phyloP scores from a whole-genome alignment of 1,140 invertebrate species.

The Oryzaephilus surinamensis region DNA sequence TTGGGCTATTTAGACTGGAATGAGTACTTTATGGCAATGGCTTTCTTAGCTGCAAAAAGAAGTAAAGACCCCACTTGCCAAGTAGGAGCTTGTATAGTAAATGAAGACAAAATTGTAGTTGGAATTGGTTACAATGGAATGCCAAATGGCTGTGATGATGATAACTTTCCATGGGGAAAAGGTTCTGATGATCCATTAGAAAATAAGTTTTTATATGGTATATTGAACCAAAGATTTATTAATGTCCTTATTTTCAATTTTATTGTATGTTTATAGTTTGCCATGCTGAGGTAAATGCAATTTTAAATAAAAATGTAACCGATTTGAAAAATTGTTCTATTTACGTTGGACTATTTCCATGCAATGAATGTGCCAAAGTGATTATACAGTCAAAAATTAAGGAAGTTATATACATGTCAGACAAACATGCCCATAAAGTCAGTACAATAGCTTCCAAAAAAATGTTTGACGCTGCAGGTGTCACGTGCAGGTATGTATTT shows the following conservation, averaged over 20 bases:
- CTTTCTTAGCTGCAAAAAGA: slow-evolving; percentile 72
- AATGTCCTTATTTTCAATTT: no score
- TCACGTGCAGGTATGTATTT: slow-evolving; percentile 40
- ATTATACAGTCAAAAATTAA: slow-evolving; percentile 66
- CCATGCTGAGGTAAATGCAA: slow-evolving; percentile 73
- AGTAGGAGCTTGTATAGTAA: slow-evolving; percentile 89
- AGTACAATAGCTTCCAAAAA: slow-evolving; percentile 60
- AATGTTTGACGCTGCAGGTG: slow-evolving; percentile 67
- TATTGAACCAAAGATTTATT: no score
- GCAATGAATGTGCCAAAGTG: slow-evolving; percentile 73
- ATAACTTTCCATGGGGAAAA: slow-evolving; percentile 81
- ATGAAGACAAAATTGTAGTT: slow-evolving; percentile 80
- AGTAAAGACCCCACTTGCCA: slow-evolving; percentile 90
- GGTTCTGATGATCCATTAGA: slow-evolving; percentile 43
- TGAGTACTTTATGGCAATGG: slow-evolving; percentile 91
- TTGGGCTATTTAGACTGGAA: slow-evolving; percentile 52
- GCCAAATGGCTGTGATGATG: slow-evolving; percentile 78
- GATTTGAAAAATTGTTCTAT: slow-evolving; percentile 54
- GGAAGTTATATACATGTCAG: slow-evolving; percentile 40
- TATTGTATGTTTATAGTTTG: no score
- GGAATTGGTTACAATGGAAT: slow-evolving; percentile 95
- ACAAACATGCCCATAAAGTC: slow-evolving; percentile 40
- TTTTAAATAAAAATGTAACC: slow-evolving; percentile 64
- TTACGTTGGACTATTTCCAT: slow-evolving; percentile 63
- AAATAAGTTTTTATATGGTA: slow-evolving; percentile 79